These are phyloP conservation scores for Tychaedon coryphoeus DNA, from an alignment of 2,113 vertebrate species.

Conservation along the genomic window DNA sequence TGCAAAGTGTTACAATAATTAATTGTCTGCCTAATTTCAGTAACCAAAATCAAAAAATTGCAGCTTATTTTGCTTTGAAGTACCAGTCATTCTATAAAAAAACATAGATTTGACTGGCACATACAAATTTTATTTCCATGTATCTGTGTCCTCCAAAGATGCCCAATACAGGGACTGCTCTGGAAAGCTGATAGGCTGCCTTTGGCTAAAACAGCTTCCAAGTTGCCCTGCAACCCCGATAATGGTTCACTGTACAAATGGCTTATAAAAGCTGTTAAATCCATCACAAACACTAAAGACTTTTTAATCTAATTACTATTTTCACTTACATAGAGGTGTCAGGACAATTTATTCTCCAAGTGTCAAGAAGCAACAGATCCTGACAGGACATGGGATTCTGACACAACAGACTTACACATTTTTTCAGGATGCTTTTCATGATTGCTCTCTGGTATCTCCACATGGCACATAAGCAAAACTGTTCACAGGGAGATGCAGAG, in stretches of 20 bases:
- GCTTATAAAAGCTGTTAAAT: constrained; percentile 54
- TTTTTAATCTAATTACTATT: constrained; percentile 53
- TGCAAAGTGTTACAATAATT: not conserved
- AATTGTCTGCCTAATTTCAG: not conserved
- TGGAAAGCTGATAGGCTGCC: not conserved
- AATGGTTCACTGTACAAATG: constrained; percentile 6
- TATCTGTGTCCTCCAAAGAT: not conserved
- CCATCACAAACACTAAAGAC: constrained; percentile 22
- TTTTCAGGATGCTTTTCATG: not conserved
- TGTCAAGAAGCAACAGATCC: not conserved
- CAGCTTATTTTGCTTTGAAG: not conserved
- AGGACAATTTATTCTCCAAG: constrained; percentile 41
- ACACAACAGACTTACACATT: not conserved
- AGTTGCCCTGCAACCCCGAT: not conserved
- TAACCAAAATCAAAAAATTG: not conserved
- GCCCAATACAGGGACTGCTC: not conserved
- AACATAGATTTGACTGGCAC: not conserved
- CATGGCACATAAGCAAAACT: not conserved
- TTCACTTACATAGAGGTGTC: constrained; percentile 32
- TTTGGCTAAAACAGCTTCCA: not conserved
- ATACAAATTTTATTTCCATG: not conserved
- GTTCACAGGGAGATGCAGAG: not conserved
- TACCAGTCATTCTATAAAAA: not conserved
- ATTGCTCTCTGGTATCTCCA: not conserved
- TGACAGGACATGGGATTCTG: not conserved